Conservation (phyloP, 2,113 vertebrate species). For the Macquaria ambigua region DNA sequence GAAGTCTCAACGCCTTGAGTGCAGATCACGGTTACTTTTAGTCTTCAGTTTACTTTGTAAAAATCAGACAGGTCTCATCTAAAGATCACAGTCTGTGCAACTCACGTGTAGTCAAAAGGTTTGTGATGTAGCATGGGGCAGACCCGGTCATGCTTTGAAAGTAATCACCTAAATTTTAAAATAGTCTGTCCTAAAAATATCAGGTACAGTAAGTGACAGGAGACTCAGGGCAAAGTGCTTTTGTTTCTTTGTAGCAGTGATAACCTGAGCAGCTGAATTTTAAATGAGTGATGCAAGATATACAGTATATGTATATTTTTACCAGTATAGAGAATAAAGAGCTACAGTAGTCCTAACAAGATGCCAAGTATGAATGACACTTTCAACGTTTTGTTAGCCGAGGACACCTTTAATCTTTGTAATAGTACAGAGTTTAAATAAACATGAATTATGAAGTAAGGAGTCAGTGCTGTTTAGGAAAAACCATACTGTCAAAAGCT, state of each 20-base stretch:
- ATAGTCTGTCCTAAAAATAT: conserved; percentile 28
- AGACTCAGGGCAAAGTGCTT: conserved; percentile 8
- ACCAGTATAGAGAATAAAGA: conserved; percentile 2
- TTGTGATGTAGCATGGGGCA: conserved; percentile 4
- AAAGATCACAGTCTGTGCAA: conserved; percentile 22
- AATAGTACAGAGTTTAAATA: not conserved
- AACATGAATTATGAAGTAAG: not conserved
- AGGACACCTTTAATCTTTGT: not conserved
- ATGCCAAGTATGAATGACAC: not conserved
- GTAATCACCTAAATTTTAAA: conserved; percentile 28
- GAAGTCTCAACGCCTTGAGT: not conserved
- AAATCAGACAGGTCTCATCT: conserved; percentile 18
- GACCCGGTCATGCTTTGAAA: conserved; percentile 36
- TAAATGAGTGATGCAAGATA: not conserved
- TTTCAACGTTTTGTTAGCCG: not conserved
- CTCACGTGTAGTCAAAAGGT: conserved; percentile 16
- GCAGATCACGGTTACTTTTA: not conserved
- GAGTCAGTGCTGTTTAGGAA: not conserved
- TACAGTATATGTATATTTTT: not conserved
- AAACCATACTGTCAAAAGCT: not conserved
- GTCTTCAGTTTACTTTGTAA: not conserved
- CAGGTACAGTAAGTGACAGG: not conserved
- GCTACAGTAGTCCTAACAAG: not conserved
- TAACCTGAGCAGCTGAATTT: conserved; percentile 7
- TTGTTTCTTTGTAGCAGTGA: not conserved